Base-by-base conservation (phyloP, 2,888 invertebrate species). In the Xestobium rufovillosum region DNA sequence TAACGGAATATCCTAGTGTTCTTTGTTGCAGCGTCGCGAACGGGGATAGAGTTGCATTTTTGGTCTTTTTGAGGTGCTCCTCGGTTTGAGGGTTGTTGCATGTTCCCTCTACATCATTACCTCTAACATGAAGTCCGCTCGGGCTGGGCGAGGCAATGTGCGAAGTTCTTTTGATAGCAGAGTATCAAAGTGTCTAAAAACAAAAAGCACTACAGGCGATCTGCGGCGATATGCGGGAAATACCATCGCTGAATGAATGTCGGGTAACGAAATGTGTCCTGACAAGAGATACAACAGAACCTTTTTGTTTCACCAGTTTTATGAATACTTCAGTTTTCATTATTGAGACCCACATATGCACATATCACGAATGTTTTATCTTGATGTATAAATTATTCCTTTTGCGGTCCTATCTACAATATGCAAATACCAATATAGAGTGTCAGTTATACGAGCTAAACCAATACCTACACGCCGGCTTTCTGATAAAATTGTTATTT, bases 311-410 rank as follows among this genome's bases (percentile, higher is more conserved):
- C n/a, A n/a, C n/a, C n/a, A n/a, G 26, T 26, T 12, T 11, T 26
- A 26, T 11, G 26, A 11, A 11, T 26, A 26, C 12, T 26, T 26
- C 12, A n/a, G 26, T 26, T 26, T 3, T 2, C 14, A 34, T 34
- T 12, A 26, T 23, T 16, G 17, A 19, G 15, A 19, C 29, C 17
- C 38, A 42, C 45, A 47, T 46, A 46, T 44, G 46, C 47, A 49
- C 48, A 50, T 47, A 50, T 50, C 49, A 49, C 37, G 36, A 28
- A n/a, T 49, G 45, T 50, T 49, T 50, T 49, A 51, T 51, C 51
- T 37, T n/a, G 46, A 45, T 48, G 34, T 46, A 51, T 51, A 49
- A 51, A 49, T 50, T 52, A 50, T 45, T 49, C 47, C 49, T 50
- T 49, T 43, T 49, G 43, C 43, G 36, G 44, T 41, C 48, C 47